Base-by-base conservation (phyloP, 2,888 invertebrate species). In the Beris morrisii region DNA sequence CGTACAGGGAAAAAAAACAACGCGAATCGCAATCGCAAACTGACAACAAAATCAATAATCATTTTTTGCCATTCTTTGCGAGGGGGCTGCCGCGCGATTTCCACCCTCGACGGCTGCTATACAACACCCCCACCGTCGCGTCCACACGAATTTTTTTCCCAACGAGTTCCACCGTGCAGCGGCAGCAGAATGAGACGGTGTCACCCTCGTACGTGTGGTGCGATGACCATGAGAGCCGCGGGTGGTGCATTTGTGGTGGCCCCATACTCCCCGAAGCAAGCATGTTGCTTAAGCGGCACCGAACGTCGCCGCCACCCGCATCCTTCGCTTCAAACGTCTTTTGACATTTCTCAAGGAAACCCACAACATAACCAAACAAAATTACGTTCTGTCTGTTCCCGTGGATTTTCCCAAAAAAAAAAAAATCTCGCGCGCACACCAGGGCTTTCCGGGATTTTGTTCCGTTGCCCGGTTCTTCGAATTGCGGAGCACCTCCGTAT, bases 41-140 rank as follows among this genome's bases (percentile, higher is more conserved):
- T 70, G 69, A 71, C 69, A 69, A 69, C 67, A 69, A 70, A 70
- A 69, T 70, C 70, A 68, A 71, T 70, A 70, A 71, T 67, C 70
- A 70, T 71, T 69, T 68, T 69, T 69, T 69, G 67, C 61, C 50
- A 67, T 56, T 68, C 68, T 68, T 67, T 69, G 67, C 65, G 58
- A 64, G 67, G 61, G 55, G 50, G 61, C 46, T 48, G 52, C 13
- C 56, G 11, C 52, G 56, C 46, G 44, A 38, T 11, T 28, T 28
- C 13, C n/a, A 15, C 13, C 55, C 55, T 5, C n/a, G 28, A 28
- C 54, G 28, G 12, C 38, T 30, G 22, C 22, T 22, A 22, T 22
- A 22, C 3, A 22, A 22, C 31, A 38, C 31, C 55, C 31, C 22
- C 13, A 54, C 11, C 22, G 12, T 13, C 9, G 13, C 9, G 12